phyloP scores from a whole-genome alignment of 2,888 invertebrate species.

The Himalopsyche anomala region DNA sequence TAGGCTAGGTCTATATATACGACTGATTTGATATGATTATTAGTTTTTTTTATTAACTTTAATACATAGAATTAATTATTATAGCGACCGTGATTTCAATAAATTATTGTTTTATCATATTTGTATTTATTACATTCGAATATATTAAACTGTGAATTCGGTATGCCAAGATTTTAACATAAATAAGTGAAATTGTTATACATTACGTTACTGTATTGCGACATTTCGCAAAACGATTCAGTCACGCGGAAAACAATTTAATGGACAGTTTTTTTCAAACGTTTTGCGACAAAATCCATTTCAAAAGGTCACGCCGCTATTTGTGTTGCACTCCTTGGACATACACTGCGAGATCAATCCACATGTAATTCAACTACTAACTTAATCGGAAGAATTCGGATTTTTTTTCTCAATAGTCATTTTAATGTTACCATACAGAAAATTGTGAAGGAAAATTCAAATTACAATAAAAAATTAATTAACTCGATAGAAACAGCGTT shows the following conservation, averaged over 20 bases:
- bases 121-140: background rate
- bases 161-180: constrained; percentile 36
- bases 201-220: constrained; percentile 49
- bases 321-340: background rate
- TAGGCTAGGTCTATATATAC: no score
- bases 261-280: constrained; percentile 50
- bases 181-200: constrained; percentile 55
- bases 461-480: no score
- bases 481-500: no score
- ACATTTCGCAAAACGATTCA: constrained; percentile 54
- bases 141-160: constrained; percentile 18
- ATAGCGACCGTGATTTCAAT: background rate
- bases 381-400: no score
- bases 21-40: no score
- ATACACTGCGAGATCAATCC: background rate
- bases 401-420: no score
- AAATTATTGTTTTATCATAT: background rate
- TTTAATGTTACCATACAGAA: no score
- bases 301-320: constrained; percentile 56
- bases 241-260: constrained; percentile 61
- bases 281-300: constrained; percentile 55
- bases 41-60: no score
- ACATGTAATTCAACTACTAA: no score
- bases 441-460: no score
- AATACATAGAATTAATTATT: no score